Percentiles rank a stretch among this genome's conserved stretches.
Conservation (phyloP, 2,888 invertebrate genomes). For the Meloe dianella region DNA sequence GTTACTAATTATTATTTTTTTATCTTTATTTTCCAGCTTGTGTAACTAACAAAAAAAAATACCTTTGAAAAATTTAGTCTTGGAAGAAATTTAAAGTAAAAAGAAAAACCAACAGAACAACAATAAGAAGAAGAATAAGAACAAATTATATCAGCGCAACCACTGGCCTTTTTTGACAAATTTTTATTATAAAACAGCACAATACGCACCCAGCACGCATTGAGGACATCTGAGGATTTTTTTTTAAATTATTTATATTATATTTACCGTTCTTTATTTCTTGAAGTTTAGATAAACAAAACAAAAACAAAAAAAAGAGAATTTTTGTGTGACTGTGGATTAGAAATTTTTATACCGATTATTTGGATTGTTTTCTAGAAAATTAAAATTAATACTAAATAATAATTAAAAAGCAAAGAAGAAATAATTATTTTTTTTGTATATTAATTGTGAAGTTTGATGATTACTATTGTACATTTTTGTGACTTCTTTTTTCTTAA, state of each 20-base stretch:
- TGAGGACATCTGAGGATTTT: slow-evolving; percentile 88
- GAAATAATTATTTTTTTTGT: slow-evolving; percentile 19
- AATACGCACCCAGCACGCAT: slow-evolving; percentile 85
- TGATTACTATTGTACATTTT: slow-evolving; percentile 29
- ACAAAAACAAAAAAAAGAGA: slow-evolving; percentile 35
- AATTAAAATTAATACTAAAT: slow-evolving; percentile 11
- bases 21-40: slow-evolving; percentile 69
- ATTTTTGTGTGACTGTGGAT: slow-evolving; percentile 59
- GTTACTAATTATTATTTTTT: no score
- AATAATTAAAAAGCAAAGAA: not conserved
- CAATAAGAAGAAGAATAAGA: slow-evolving; percentile 13
- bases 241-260: slow-evolving; percentile 58
- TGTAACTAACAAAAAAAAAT: slow-evolving; percentile 64
- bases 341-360: slow-evolving; percentile 49
- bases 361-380: slow-evolving; percentile 43
- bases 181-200: slow-evolving; percentile 60
- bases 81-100: slow-evolving; percentile 62
- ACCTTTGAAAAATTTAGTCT: slow-evolving; percentile 62
- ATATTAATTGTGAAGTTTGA: slow-evolving; percentile 31
- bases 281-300: slow-evolving; percentile 11
- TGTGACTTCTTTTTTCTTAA: slow-evolving; percentile 26
- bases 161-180: slow-evolving; percentile 56
- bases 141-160: slow-evolving; percentile 55
- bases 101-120: slow-evolving; percentile 32
- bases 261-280: slow-evolving; percentile 40